Evolutionary conservation across 2,888 invertebrate species (phyloP), one percentile per base, ranked within the genome.

Genomic region (Byasa hedistus): DNA sequence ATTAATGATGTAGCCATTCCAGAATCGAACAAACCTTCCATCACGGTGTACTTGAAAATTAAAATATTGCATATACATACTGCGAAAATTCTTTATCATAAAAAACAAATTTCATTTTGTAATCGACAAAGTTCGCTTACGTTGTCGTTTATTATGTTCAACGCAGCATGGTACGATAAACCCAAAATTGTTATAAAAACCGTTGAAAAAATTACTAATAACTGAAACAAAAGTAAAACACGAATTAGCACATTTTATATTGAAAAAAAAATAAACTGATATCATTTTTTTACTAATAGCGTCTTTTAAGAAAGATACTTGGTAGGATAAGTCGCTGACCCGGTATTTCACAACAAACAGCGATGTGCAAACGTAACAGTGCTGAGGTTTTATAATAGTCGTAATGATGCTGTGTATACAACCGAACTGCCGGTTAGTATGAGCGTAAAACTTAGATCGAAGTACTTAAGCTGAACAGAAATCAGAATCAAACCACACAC

Each of bases 191-290:
- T 72, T 10, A 78, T 64, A 65, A 89, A 87, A 1, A 81, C 71
- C 0, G 79, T 69, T 57, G 81, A 75, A 12, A 88, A 73, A 36
- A 79, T 78, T 4, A 82, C 73, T 65, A 87, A 70, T 52, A 87
- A 70, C 86, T 88, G 81, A 70, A 85, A 82, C 39, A 54, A 68
- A 44, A 61, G 23, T 12, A 58, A 23, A 15, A 23, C 1, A 23
- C 10, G n/a, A 48, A 44, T 44, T 44, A 32, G 12, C 12, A 10
- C 15, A 44, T 15, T 15, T 17, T 15, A 4, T 17, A 44, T 17
- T 0, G 10, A 7, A 44, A 44, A 4, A 44, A 44, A 19, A 44
- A 15, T 15, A 2, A 44, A 44, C 12, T 8, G 32, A 32, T 32
- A 10, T 32, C 10, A 32, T 10, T 8, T 32, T 32, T 3, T 32